Percentiles rank a stretch among this genome's conserved stretches.
Conservation (phyloP, 2,888 invertebrate species). For the Agrilus biguttatus region DNA sequence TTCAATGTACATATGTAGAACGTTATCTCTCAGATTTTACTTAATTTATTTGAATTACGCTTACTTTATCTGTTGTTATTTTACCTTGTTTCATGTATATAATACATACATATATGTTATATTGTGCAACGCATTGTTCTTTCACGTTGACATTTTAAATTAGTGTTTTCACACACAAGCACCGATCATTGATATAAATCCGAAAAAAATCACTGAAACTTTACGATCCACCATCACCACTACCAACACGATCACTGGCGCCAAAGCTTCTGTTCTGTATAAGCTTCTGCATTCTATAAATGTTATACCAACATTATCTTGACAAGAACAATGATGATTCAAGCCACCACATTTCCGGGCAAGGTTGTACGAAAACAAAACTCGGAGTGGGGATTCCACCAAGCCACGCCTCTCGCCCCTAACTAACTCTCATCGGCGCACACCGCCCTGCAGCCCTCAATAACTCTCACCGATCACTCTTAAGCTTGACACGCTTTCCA, state of each 20-base stretch:
- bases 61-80: background rate
- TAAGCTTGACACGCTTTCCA: conserved; percentile 5
- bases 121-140: background rate
- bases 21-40: conserved; percentile 6
- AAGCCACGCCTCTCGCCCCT: conserved; percentile 13
- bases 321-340: conserved; percentile 35
- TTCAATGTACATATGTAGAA: background rate
- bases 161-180: background rate
- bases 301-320: conserved; percentile 35
- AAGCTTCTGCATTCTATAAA: conserved; percentile 21
- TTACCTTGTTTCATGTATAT: background rate
- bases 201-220: background rate
- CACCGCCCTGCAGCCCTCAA: background rate
- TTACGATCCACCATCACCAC: no score
- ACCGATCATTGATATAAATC: background rate
- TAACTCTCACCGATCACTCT: conserved; percentile 4
- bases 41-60: conserved; percentile 1
- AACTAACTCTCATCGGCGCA: background rate
- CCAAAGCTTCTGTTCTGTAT: no score
- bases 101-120: no score
- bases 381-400: conserved; percentile 23
- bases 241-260: no score
- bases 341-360: conserved; percentile 34
- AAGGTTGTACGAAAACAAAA: conserved; percentile 32
- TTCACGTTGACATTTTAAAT: background rate